Conservation (phyloP, 2,888 invertebrate species). For the Polyploca ridens region DNA sequence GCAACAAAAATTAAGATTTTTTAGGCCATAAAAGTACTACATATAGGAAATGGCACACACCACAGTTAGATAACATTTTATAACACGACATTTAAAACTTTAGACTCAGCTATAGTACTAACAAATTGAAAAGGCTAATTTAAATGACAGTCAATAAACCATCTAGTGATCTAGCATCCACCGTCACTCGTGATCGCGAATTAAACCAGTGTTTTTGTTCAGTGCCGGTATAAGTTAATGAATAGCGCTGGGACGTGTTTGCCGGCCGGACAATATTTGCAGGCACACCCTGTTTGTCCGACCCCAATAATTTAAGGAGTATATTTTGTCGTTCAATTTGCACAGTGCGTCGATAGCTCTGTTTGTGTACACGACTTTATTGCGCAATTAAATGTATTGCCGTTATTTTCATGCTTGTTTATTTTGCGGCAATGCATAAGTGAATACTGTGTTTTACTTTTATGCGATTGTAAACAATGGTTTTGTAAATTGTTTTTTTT, state of each 20-base stretch:
- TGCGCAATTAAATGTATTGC: conserved; percentile 49
- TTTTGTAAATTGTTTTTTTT: background rate
- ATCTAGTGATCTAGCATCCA: background rate
- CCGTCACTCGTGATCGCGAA: conserved; percentile 7
- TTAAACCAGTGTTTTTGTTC: conserved; percentile 13
- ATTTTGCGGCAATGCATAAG: background rate
- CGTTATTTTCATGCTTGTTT: conserved; percentile 37
- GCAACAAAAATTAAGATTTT: too few relatives aligned
- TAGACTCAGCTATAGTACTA: too few relatives aligned
- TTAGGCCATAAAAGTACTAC: too few relatives aligned
- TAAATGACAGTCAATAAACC: background rate
- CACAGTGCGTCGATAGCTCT: conserved; percentile 45
- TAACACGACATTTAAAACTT: too few relatives aligned
- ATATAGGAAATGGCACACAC: too few relatives aligned
- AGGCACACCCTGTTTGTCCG: conserved; percentile 50
- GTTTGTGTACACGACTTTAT: conserved; percentile 47
- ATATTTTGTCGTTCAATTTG: conserved; percentile 61
- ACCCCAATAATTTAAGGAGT: conserved; percentile 70
- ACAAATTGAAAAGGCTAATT: background rate
- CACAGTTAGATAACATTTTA: too few relatives aligned
- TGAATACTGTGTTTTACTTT: background rate
- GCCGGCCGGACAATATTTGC: conserved; percentile 54
- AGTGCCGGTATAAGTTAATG: conserved; percentile 56
- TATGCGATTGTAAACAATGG: background rate
- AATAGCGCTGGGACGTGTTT: conserved; percentile 54